Conservation (phyloP, 2,888 invertebrate species). For the Epirrhoe alternata region DNA sequence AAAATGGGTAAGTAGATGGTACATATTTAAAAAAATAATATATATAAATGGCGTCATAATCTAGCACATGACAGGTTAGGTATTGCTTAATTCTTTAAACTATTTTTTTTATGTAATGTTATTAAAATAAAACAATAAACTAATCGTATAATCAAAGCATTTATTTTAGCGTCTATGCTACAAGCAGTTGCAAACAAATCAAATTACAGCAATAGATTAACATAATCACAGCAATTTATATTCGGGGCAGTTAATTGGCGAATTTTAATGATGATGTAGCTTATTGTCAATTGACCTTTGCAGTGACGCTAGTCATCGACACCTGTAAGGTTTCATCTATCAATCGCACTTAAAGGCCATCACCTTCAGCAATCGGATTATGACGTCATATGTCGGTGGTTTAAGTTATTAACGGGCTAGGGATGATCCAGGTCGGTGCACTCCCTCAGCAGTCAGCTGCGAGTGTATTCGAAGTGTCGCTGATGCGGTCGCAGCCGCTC, state of each 20-base stretch:
- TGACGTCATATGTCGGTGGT: constrained; percentile 40
- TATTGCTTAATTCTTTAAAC: no score
- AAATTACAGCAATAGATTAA: background rate
- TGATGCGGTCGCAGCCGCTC: constrained; percentile 44
- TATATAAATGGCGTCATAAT: no score
- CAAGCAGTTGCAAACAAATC: background rate
- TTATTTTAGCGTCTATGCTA: background rate
- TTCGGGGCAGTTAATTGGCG: background rate
- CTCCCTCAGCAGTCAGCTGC: constrained; percentile 53
- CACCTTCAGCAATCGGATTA: constrained; percentile 47
- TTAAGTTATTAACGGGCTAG: constrained; percentile 60
- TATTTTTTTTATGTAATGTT: background rate
- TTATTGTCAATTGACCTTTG: constrained; percentile 41
- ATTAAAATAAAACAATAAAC: no score
- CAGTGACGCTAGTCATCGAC: constrained; percentile 39
- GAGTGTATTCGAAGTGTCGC: constrained; percentile 31
- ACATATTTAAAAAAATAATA: background rate
- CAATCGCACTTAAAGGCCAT: constrained; percentile 46
- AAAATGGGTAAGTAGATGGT: background rate
- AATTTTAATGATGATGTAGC: background rate
- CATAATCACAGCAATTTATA: background rate
- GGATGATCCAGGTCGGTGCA: constrained; percentile 78
- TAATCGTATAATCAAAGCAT: no score
- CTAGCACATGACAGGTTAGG: no score
- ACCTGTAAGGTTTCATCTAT: constrained; percentile 45